phyloP scores from a whole-genome alignment of 2,797 vertebrate species.

The Crocodylus rhombifer region DNA sequence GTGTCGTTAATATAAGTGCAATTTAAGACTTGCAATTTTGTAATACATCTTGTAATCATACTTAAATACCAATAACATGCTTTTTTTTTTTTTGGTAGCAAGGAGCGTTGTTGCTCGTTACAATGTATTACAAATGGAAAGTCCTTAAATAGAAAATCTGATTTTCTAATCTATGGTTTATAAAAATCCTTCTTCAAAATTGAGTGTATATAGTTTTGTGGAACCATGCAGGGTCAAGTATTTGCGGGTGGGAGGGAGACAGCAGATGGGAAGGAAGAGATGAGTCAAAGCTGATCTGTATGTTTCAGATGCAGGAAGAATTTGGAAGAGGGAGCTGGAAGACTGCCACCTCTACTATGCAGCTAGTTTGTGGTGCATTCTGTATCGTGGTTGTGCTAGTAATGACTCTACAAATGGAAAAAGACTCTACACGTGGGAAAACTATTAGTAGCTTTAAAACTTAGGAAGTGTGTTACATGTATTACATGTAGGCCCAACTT shows the following conservation, averaged over 20 bases:
- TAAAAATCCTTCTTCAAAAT: not conserved
- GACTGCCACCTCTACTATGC: not conserved
- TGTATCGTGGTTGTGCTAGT: not conserved
- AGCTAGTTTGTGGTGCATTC: fast-evolving
- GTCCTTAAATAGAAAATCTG: not conserved
- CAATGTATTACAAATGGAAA: not conserved
- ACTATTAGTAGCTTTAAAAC: not conserved
- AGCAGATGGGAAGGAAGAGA: not conserved
- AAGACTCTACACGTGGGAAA: not conserved
- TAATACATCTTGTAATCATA: fast-evolving
- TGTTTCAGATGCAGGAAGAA: fast-evolving
- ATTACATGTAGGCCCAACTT: not conserved
- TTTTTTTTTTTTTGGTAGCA: not conserved
- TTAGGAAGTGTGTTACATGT: not conserved
- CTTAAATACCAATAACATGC: fast-evolving
- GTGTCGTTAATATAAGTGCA: not conserved
- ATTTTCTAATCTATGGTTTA: not conserved
- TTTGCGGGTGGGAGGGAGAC: not conserved
- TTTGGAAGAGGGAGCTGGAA: not conserved
- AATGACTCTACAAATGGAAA: too few relatives aligned
- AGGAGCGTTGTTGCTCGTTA: not conserved
- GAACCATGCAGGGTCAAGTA: not conserved
- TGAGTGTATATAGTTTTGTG: not conserved
- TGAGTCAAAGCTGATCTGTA: not conserved
- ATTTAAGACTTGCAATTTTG: not conserved